phyloP scores from a whole-genome alignment of 2,888 invertebrate genomes.

The Tachina lurida region DNA sequence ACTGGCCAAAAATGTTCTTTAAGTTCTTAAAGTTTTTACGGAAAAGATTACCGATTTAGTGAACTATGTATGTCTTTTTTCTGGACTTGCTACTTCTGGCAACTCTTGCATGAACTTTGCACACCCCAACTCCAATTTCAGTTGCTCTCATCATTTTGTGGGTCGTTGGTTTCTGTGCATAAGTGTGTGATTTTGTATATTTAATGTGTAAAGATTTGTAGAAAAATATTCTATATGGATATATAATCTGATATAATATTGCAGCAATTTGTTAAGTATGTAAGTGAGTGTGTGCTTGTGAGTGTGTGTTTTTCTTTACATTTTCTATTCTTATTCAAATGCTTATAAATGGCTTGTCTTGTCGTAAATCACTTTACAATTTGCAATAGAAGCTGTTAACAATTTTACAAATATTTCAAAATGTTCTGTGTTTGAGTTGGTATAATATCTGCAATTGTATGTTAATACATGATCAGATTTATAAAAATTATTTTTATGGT shows the following conservation, averaged over 20 bases:
- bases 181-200: conserved; percentile 32
- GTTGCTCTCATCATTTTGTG: conserved; percentile 72
- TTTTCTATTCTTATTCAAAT: conserved; percentile 78
- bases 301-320: conserved; percentile 11
- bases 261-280: conserved; percentile 77
- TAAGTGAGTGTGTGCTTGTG: not conserved
- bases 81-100: conserved; percentile 4
- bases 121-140: conserved; percentile 20
- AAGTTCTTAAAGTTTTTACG: not conserved
- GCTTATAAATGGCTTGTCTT: conserved; percentile 81
- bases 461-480: conserved; percentile 51
- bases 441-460: conserved; percentile 28
- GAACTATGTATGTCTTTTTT: not conserved
- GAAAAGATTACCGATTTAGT: no score
- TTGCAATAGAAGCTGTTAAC: conserved; percentile 73
- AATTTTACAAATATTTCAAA: conserved; percentile 57
- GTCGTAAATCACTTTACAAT: conserved; percentile 83
- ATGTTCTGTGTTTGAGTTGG: conserved; percentile 15
- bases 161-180: conserved; percentile 70
- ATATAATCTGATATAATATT: conserved; percentile 79
- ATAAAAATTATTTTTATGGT: conserved; percentile 71
- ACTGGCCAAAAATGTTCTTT: not conserved
- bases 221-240: conserved; percentile 72
- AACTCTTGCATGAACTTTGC: conserved; percentile 19
- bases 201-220: conserved; percentile 53